phyloP scores from a whole-genome alignment of 53 echinoderm and acorn worm species.

The Pentamera pediparva region DNA sequence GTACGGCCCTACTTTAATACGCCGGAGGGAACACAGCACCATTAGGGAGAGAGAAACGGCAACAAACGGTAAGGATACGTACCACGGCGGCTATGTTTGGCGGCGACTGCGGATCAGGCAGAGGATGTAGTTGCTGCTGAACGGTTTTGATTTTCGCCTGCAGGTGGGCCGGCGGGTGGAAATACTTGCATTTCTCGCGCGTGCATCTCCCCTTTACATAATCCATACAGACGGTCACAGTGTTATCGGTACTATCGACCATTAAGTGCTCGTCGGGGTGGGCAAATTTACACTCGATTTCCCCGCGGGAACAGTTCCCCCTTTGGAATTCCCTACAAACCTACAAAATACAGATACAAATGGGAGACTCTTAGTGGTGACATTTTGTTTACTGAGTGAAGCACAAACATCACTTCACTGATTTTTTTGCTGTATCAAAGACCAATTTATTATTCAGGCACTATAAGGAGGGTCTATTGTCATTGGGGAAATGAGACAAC shows the following conservation, averaged over 20 bases:
- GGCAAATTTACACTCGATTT: slow-evolving; percentile 97
- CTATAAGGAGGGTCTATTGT: too few relatives aligned
- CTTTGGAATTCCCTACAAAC: slow-evolving; percentile 99
- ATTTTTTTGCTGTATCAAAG: too few relatives aligned
- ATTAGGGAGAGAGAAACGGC: background rate
- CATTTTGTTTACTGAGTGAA: background rate
- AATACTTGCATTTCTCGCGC: slow-evolving; percentile 99
- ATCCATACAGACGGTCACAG: slow-evolving; percentile 99
- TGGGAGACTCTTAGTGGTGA: background rate
- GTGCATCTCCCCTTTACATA: slow-evolving; percentile 97
- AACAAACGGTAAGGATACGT: slow-evolving; percentile 50
- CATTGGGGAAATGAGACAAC: too few relatives aligned
- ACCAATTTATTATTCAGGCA: too few relatives aligned
- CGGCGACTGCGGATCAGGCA: slow-evolving; percentile 70
- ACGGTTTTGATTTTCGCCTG: slow-evolving; percentile 99
- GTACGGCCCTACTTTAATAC: too few relatives aligned
- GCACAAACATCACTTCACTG: too few relatives aligned
- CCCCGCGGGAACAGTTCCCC: slow-evolving; percentile 94
- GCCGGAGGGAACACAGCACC: background rate
- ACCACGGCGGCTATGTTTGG: slow-evolving; percentile 77
- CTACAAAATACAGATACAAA: slow-evolving; percentile 31
- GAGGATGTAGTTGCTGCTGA: slow-evolving; percentile 85
- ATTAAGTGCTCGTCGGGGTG: slow-evolving; percentile 95
- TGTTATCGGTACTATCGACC: slow-evolving; percentile 90
- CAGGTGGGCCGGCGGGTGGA: slow-evolving; percentile 98